Evolutionary conservation across 2,113 vertebrate species (phyloP).

Genomic region (Erythrolamprus reginae): DNA sequence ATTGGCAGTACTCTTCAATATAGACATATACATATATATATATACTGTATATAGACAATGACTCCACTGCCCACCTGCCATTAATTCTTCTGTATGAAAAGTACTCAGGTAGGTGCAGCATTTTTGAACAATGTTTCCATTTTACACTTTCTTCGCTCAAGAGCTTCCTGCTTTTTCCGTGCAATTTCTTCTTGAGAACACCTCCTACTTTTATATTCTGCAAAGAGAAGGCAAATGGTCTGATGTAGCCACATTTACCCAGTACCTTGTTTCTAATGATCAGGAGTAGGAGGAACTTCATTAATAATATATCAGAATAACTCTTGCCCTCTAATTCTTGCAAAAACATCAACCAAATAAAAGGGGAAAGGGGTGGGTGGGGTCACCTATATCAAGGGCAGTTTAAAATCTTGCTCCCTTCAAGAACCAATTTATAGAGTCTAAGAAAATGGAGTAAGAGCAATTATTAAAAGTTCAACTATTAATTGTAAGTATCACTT

Average conservation of each 20-base stretch:
- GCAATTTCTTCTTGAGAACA: constrained; percentile 90
- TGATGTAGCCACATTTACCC: not conserved
- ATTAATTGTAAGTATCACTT: not conserved
- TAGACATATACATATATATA: not conserved
- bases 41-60: too few relatives aligned
- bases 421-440: not conserved
- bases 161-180: constrained; percentile 87
- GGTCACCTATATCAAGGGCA: not conserved
- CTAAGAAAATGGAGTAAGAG: not conserved
- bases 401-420: not conserved
- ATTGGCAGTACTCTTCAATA: not conserved
- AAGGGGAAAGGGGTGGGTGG: not conserved
- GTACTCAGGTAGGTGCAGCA: constrained; percentile 35
- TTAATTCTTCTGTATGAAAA: constrained; percentile 16
- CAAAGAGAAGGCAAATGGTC: not conserved
- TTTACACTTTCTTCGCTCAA: constrained; percentile 79
- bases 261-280: not conserved
- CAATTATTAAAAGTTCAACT: not conserved
- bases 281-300: not conserved
- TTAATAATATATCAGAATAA: constrained; percentile 31
- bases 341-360: constrained; percentile 14
- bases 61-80: not conserved
- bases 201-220: constrained; percentile 72
- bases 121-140: constrained; percentile 64
- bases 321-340: constrained; percentile 29